Evolutionary conservation across 2,113 vertebrate species (phyloP).

Genomic region (Rhea pennata): DNA sequence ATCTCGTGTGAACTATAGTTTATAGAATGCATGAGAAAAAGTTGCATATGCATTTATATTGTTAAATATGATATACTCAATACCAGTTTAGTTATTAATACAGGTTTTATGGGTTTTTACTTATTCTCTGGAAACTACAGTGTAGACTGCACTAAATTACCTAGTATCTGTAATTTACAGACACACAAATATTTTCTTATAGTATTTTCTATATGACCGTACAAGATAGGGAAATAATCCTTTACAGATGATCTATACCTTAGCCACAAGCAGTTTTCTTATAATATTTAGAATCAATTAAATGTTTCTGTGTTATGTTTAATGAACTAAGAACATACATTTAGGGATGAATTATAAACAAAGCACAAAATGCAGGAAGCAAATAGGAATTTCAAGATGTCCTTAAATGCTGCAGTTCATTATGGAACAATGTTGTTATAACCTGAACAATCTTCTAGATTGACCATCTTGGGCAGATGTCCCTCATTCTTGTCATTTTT

Average conservation of each 20-base stretch:
- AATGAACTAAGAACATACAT: not conserved
- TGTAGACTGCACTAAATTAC: constrained; percentile 72
- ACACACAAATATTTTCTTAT: constrained; percentile 79
- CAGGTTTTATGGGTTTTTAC: constrained; percentile 71
- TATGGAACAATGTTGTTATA: constrained; percentile 42
- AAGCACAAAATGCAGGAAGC: constrained; percentile 60
- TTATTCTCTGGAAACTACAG: constrained; percentile 82
- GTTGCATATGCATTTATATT: constrained; percentile 56
- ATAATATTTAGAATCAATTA: constrained; percentile 30
- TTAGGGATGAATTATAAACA: constrained; percentile 33
- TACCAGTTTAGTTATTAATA: constrained; percentile 58
- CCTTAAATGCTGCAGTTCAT: constrained; percentile 67
- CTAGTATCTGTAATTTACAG: constrained; percentile 79
- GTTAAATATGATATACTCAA: constrained; percentile 55
- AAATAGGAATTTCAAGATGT: constrained; percentile 56
- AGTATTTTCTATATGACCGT: constrained; percentile 71
- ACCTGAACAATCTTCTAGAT: constrained; percentile 50
- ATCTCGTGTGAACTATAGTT: not conserved
- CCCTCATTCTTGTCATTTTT: constrained; percentile 48
- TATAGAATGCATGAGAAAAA: constrained; percentile 49
- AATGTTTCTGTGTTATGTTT: constrained; percentile 56
- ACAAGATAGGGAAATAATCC: constrained; percentile 42
- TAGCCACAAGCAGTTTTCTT: constrained; percentile 64
- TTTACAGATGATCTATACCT: constrained; percentile 14
- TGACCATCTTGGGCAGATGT: constrained; percentile 30